These are phyloP conservation scores for mouse (Mus musculus) DNA, from an alignment of 2,113 vertebrate species.

Conservation along the genomic window GRCm39 chr7:115640001-115640500, in stretches of 20 bases:
- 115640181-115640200: neutral
- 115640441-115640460: constrained; percentile 11
- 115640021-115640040: neutral
- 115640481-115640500: neutral
- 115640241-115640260: constrained; percentile 39
- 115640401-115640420: constrained; percentile 61
- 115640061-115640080: neutral
- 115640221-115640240: constrained; percentile 51
- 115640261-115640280: constrained; percentile 45
- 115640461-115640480: constrained; percentile 21
- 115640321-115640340: neutral
- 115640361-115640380: constrained; percentile 50
- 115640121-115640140: neutral
- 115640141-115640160: neutral
- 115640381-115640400: constrained; percentile 47
- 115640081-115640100: constrained; percentile 51
- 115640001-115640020: neutral
- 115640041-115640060: neutral
- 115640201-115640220: constrained; percentile 63
- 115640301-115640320: neutral
- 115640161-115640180: neutral
- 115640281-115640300: constrained; percentile 3
- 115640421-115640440: constrained; percentile 38
- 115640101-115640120: neutral
- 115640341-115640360: neutral